phyloP scores from a whole-genome alignment of 2,113 vertebrate genomes.

The Eudorcas thomsonii region DNA sequence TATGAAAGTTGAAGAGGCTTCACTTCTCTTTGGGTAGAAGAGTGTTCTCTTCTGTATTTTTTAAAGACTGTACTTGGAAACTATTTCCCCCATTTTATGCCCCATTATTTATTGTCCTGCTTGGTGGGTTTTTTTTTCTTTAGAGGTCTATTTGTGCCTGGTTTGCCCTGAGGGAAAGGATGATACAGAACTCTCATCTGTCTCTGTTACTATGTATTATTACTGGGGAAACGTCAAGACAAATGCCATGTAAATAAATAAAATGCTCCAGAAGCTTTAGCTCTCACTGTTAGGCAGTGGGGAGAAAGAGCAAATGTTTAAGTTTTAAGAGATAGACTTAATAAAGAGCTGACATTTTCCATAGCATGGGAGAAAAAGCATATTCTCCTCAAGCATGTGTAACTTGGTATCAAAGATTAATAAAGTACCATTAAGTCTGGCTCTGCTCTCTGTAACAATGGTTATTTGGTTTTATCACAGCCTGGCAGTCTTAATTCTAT shows the following conservation, averaged over 20 bases:
- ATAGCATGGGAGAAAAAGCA: not conserved
- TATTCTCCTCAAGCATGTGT: constrained; percentile 20
- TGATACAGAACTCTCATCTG: constrained; percentile 49
- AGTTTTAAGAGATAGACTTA: constrained; percentile 25
- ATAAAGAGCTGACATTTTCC: constrained; percentile 32
- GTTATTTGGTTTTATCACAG: constrained; percentile 43
- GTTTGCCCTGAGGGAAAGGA: constrained; percentile 50
- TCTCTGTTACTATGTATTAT: constrained; percentile 52
- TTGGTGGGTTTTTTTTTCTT: not conserved
- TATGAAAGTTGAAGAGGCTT: not conserved
- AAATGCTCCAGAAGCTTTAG: constrained; percentile 14
- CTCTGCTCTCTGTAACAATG: constrained; percentile 9
- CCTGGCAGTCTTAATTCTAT: constrained; percentile 7
- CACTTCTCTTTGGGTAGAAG: not conserved
- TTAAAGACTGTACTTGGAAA: not conserved
- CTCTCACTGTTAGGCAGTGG: constrained; percentile 32
- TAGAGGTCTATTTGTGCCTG: constrained; percentile 19
- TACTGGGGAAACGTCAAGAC: constrained; percentile 61
- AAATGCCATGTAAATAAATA: constrained; percentile 77
- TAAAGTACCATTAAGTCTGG: not conserved
- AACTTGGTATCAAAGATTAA: constrained; percentile 30
- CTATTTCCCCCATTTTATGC: not conserved
- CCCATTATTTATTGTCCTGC: constrained; percentile 45
- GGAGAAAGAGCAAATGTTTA: constrained; percentile 38
- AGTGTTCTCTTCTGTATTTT: constrained; percentile 11